Evolutionary conservation across 2,888 invertebrate species (phyloP).

Genomic region (Drosophila subquinaria): DNA sequence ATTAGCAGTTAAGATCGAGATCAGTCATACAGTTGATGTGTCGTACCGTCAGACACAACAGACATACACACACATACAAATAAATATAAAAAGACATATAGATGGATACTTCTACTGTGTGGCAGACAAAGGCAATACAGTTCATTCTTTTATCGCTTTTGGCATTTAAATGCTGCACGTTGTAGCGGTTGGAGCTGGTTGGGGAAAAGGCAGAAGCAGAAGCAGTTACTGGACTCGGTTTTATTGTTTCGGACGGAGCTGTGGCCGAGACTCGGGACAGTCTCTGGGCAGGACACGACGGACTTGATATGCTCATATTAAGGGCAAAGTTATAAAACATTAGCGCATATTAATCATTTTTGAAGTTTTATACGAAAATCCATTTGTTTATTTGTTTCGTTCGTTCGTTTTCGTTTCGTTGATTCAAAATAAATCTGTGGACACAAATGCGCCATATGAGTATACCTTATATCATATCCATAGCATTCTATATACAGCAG

Average conservation of each 20-base stretch:
- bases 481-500: constrained; percentile 1
- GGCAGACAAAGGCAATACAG: constrained; percentile 71
- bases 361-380: constrained; percentile 66
- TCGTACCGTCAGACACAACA: constrained; percentile 38
- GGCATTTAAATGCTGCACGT: constrained; percentile 69
- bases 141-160: constrained; percentile 80
- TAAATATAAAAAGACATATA: neutral
- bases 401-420: constrained; percentile 28
- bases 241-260: constrained; percentile 36
- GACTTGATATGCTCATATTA: constrained; percentile 65
- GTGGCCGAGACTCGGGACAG: neutral
- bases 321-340: constrained; percentile 79
- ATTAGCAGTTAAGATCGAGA: constrained; percentile 83
- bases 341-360: constrained; percentile 79
- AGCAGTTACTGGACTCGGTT: constrained; percentile 21
- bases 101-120: constrained; percentile 40
- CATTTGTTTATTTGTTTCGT: constrained; percentile 62
- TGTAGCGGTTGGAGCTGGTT: constrained; percentile 30
- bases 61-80: constrained; percentile 2
- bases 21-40: constrained; percentile 72
- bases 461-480: neutral
- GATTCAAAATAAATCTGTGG: constrained; percentile 37
- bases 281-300: constrained; percentile 55
- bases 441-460: constrained; percentile 3
- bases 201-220: constrained; percentile 13